Evolutionary conservation across 2,888 invertebrate species (phyloP), one percentile per base, ranked within the genome.

Genomic region (Galerucella nymphaeae): DNA sequence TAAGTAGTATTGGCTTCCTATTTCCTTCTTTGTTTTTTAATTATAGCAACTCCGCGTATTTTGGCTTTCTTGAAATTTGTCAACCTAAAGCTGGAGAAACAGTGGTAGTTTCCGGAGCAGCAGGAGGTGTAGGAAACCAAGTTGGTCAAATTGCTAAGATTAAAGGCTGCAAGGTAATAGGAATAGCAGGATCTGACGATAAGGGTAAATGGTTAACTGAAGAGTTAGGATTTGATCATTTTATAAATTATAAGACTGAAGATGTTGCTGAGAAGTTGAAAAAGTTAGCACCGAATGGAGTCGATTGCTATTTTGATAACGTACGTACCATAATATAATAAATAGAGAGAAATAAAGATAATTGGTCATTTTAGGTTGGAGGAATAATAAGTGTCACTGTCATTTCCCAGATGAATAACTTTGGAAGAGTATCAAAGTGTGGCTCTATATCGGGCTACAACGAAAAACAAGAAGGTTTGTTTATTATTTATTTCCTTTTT

Each of bases 71-170:
- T 75, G 92, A 94, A 78, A 87, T 93, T 74, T 93, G 93, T 77
- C 84, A 90, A 71, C 93, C 94, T 2, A 91, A 93, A 86, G 79
- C 88, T 10, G 93, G 93, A 10, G 93, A 95, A 84, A 92, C 91
- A 0, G 89, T 94, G n/a, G 91, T 92, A 1, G 90, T 95, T 2
- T 91, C 90, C 50, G 91, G 91, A 5, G 94, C 94, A 18, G 94
- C 93, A 42, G 94, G 94, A 16, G 94, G 93, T 45, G 94, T 94
- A 13, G 95, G 94, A 8, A 91, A 90, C 72, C 89, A 92, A 65
- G 94, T 93, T 45, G 94, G 94, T 2, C 94, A 94, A 88, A 92
- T 95, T 76, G 94, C 91, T 1, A 94, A 94, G 86, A 89, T 91
- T 66, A 88, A 91, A 84, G 92, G 91, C 11, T 91, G 92, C 79